These are phyloP conservation scores for Grantiella picta DNA, from an alignment of 2,113 vertebrate genomes.

Conservation along the genomic window DNA sequence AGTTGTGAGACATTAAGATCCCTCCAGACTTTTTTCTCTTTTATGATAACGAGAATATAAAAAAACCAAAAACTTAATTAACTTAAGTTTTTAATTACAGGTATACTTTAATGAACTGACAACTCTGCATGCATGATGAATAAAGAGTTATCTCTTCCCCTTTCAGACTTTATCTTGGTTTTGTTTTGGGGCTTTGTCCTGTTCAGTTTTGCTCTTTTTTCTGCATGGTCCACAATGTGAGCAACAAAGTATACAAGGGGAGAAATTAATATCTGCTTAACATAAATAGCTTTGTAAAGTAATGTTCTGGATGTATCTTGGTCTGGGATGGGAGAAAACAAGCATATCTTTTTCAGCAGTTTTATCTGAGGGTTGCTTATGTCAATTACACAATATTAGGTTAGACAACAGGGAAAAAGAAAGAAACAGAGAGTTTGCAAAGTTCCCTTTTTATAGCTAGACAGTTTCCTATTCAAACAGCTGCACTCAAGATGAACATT, in stretches of 20 bases:
- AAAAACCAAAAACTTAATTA: constrained; percentile 52
- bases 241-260: not conserved
- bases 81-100: constrained; percentile 59
- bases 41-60: constrained; percentile 45
- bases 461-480: not conserved
- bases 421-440: not conserved
- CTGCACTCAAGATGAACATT: not conserved
- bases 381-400: not conserved
- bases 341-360: not conserved
- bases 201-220: not conserved
- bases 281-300: not conserved
- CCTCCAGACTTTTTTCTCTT: constrained; percentile 18
- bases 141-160: constrained; percentile 26
- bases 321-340: not conserved
- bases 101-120: constrained; percentile 59
- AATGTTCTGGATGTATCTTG: not conserved
- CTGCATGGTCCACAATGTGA: not conserved
- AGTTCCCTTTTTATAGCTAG: not conserved
- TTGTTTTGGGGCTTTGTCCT: constrained; percentile 8
- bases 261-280: constrained; percentile 12
- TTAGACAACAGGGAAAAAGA: not conserved
- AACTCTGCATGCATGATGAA: constrained; percentile 44
- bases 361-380: not conserved
- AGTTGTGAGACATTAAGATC: constrained; percentile 2
- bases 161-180: constrained; percentile 32